Percentiles rank a stretch among this genome's conserved stretches.
These are phyloP conservation scores for Zygogramma bicolorata DNA, from an alignment of 2,888 invertebrate genomes.

Conservation along the genomic window DNA sequence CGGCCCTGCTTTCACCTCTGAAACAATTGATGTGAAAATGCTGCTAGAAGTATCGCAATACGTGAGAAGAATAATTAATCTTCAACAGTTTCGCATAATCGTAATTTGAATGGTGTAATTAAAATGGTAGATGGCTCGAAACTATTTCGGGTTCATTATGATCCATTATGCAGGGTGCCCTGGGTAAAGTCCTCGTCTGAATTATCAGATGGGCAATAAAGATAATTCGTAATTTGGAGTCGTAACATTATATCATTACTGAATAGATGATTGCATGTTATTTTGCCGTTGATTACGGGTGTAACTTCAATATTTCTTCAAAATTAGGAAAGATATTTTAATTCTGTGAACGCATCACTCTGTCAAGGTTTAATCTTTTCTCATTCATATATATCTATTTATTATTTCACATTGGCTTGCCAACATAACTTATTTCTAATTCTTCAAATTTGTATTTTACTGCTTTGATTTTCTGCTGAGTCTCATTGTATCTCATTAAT, in stretches of 20 bases:
- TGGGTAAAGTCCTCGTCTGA: not conserved
- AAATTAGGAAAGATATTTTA: not conserved
- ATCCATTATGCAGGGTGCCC: not conserved
- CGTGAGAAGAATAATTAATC: constrained; percentile 9
- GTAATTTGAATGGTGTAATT: constrained; percentile 3
- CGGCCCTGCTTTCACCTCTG: not conserved
- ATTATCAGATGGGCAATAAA: not conserved
- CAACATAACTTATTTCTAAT: no score
- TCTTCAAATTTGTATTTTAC: no score
- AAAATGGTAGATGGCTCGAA: not conserved
- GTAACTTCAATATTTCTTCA: not conserved
- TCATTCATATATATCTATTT: no score
- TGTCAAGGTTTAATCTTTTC: no score
- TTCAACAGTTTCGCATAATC: not conserved
- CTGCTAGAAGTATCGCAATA: not conserved
- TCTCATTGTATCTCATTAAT: no score
- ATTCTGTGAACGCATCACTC: not conserved
- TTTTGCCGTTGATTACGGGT: not conserved
- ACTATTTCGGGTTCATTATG: not conserved
- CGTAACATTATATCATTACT: not conserved
- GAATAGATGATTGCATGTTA: not conserved
- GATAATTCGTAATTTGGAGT: not conserved
- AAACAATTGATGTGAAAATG: constrained; percentile 1
- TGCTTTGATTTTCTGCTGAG: no score
- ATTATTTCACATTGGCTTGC: no score